Evolutionary conservation across 2,113 vertebrate genomes (phyloP), one percentile per base, ranked within the genome.

Genomic region (Aegithalos caudatus): DNA sequence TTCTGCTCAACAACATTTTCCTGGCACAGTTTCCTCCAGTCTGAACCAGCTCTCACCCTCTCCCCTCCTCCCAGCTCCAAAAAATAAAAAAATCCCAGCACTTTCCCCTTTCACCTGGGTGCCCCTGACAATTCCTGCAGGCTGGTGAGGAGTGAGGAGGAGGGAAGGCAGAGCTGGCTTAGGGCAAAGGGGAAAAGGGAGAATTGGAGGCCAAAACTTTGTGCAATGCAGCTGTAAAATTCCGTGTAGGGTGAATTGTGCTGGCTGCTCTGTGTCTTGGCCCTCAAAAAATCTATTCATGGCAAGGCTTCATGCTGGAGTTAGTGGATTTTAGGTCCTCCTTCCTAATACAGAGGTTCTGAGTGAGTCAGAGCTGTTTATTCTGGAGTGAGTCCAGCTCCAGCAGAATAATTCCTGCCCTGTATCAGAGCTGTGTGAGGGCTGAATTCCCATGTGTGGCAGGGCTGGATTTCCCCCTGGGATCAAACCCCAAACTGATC

Each of bases 1-100:
- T 56, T 42, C 20, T 47, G 45, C 57, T 35, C 33, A 71, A 33
- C 78, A 53, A 11, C 66, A 48, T 54, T 64, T 50, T 19, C 65
- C 50, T 44, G 29, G 62, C 70, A 45, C 62, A 12, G 92, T 58
- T 90, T 24, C 71, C 91, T 95, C 90, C 62, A 33, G 94, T 50
- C n/a, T 38, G n/a, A 78, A 88, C 88, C 74, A 74, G 93, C 80
- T 82, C 72, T 51, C 47, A 5, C 61, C 65, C 50, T 27, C 51
- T 42, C 53, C 8, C 24, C 50, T 16, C 15, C 22, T 64, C 48
- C 64, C 42, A n/a, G 50, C 64, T 13, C 51, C 67, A n/a, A 54
- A 70, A 60, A 35, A 22, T 15, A 50, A 31, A 58, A 72, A 56
- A 8, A 47, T 47, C 45, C 45, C 45, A 47, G 18, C 27, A 17